Conservation (phyloP, 2,888 invertebrate genomes). For the Diaprepes abbreviatus region DNA sequence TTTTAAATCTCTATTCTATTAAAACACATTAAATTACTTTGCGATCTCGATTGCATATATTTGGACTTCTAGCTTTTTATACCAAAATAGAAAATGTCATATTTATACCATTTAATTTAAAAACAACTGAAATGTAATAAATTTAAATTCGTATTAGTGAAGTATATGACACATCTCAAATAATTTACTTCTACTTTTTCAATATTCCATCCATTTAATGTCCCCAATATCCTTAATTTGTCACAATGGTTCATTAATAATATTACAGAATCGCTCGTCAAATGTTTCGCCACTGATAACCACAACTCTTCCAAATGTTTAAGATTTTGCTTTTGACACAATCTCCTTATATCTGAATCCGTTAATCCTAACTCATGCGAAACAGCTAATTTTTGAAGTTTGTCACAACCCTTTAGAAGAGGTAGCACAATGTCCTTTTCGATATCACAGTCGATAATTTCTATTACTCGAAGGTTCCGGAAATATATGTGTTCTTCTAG, state of each 20-base stretch:
- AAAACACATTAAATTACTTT: too few relatives aligned
- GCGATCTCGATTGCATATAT: too few relatives aligned
- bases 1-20: too few relatives aligned
- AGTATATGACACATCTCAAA: slow-evolving; percentile 44
- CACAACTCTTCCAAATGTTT: slow-evolving; percentile 42
- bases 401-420: slow-evolving; percentile 30
- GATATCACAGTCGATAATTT: slow-evolving; percentile 41
- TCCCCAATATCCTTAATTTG: slow-evolving; percentile 37
- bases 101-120: slow-evolving; percentile 19
- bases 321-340: slow-evolving; percentile 29
- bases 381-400: slow-evolving; percentile 32
- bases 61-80: too few relatives aligned
- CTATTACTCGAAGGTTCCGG: slow-evolving; percentile 36
- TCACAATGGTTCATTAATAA: slow-evolving; percentile 47
- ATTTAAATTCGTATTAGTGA: slow-evolving; percentile 42
- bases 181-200: slow-evolving; percentile 48
- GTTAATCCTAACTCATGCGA: slow-evolving; percentile 40
- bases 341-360: slow-evolving; percentile 34
- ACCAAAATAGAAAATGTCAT: too few relatives aligned
- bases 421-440: slow-evolving; percentile 19
- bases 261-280: slow-evolving; percentile 45
- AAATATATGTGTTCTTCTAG: slow-evolving; percentile 4
- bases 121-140: slow-evolving; percentile 47
- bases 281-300: slow-evolving; percentile 39
- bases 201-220: slow-evolving; percentile 47